These are phyloP conservation scores for Himantopus leucocephalus DNA, from an alignment of 2,113 vertebrate genomes.

Conservation along the genomic window DNA sequence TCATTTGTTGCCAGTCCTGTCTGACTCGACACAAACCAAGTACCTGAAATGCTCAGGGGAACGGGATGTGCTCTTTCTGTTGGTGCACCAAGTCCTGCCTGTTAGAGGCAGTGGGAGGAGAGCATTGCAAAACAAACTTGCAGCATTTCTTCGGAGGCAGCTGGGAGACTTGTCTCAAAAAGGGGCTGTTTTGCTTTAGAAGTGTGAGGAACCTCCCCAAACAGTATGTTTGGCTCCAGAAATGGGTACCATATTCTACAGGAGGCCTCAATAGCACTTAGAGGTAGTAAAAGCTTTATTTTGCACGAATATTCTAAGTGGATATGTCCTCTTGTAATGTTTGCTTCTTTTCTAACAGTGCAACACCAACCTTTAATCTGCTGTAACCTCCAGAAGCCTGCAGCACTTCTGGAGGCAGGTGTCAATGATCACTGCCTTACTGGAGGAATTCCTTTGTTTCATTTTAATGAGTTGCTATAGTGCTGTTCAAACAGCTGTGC, in stretches of 20 bases:
- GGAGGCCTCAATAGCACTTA: background rate
- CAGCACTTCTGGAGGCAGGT: background rate
- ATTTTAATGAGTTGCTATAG: background rate
- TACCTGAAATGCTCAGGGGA: fast-evolving
- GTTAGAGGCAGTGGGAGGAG: background rate
- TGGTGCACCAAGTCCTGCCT: fast-evolving
- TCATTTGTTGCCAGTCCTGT: background rate
- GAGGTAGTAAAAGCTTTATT: background rate
- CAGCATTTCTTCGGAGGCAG: background rate
- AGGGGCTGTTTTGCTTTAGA: background rate
- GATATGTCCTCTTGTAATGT: fast-evolving
- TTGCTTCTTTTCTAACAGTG: background rate
- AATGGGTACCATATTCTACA: background rate
- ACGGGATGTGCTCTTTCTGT: too few relatives aligned
- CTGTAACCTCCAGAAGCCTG: background rate
- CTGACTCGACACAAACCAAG: fast-evolving
- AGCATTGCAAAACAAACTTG: background rate
- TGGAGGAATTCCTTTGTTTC: background rate
- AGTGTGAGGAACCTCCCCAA: background rate
- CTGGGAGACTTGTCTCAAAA: background rate
- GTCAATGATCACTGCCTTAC: background rate
- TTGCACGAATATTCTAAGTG: background rate
- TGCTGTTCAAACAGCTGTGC: background rate
- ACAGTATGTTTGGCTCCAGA: background rate
- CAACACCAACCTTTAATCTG: background rate